phyloP scores from a whole-genome alignment of 2,797 vertebrate species.

The Falco rusticolus region DNA sequence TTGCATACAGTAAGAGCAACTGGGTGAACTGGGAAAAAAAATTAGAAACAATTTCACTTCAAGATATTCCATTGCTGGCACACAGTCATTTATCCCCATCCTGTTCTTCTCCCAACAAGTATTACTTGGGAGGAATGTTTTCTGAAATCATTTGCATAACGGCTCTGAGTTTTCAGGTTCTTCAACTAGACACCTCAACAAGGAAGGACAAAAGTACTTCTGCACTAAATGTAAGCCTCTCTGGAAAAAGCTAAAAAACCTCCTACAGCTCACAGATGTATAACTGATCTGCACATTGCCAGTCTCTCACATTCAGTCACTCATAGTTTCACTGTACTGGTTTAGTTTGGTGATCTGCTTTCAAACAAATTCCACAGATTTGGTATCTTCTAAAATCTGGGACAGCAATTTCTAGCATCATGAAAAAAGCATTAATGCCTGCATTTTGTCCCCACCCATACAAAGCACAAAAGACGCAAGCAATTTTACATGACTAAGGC shows the following conservation, averaged over 20 bases:
- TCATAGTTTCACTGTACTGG: not conserved
- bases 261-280: not conserved
- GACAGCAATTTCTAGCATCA: not conserved
- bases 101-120: not conserved
- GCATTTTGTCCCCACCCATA: not conserved
- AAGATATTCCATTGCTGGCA: not conserved
- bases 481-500: not conserved
- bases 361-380: not conserved
- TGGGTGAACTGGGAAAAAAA: not conserved
- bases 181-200: not conserved
- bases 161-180: not conserved
- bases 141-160: not conserved
- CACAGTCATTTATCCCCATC: not conserved
- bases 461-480: constrained; percentile 4
- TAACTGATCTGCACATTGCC: not conserved
- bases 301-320: not conserved
- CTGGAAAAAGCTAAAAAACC: not conserved
- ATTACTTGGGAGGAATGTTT: not conserved
- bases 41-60: not conserved
- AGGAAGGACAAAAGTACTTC: not conserved
- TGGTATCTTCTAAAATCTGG: not conserved
- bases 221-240: not conserved
- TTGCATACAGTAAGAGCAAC: not conserved
- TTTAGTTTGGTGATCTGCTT: not conserved
- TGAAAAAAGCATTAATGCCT: not conserved